Conservation (phyloP, 2,797 vertebrate genomes). For the Nasua narica region DNA sequence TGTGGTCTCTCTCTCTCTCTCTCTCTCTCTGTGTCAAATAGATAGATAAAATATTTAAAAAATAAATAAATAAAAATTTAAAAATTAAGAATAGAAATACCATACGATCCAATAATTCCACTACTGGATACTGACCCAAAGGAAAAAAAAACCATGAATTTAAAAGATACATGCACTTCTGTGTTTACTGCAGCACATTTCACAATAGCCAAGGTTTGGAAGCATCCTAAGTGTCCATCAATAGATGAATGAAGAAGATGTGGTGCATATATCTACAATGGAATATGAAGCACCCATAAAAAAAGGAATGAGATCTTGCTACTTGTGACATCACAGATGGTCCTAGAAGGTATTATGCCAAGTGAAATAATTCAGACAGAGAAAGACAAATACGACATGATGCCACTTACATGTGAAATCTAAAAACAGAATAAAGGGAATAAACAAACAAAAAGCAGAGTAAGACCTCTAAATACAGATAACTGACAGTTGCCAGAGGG, state of each 20-base stretch:
- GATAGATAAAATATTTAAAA: no score
- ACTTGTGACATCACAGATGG: background rate
- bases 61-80: no score
- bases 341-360: background rate
- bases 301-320: background rate
- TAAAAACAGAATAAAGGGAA: background rate
- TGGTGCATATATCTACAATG: background rate
- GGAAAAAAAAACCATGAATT: background rate
- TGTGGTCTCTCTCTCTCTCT: no score
- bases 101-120: background rate
- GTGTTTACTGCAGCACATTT: background rate
- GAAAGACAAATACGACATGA: background rate
- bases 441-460: background rate
- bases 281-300: background rate
- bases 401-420: background rate
- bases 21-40: no score
- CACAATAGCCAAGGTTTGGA: background rate
- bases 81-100: background rate
- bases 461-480: no score
- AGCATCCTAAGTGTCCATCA: background rate
- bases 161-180: background rate
- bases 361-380: background rate
- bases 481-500: no score
- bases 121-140: background rate
- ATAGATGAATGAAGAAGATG: background rate